Conservation (phyloP, 1,140 invertebrate genomes). For the Monomorium pharaonis region DNA sequence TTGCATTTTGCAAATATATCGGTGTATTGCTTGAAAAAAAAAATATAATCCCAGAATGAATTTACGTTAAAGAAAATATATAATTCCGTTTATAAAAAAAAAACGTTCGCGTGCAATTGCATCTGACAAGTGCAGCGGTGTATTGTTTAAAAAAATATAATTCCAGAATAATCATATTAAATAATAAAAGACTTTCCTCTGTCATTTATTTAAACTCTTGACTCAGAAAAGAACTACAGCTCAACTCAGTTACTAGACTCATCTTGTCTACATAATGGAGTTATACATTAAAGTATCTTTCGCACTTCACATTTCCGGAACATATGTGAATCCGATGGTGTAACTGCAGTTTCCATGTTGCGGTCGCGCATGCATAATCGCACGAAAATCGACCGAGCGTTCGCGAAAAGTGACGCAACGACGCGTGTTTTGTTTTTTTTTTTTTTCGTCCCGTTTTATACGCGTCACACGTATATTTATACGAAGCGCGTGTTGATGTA, state of each 20-base stretch:
- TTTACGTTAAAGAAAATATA: neutral
- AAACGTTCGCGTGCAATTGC: neutral
- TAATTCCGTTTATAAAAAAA: neutral
- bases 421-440: too few species aligned
- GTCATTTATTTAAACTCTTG: neutral
- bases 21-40: too few species aligned
- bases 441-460: constrained; percentile 1
- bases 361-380: constrained; percentile 24
- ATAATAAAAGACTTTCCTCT: neutral
- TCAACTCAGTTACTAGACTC: neutral
- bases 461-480: constrained; percentile 25
- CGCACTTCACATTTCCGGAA: neutral
- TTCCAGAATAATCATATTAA: neutral
- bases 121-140: neutral
- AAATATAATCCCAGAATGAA: too few species aligned
- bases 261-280: neutral
- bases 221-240: neutral
- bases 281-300: neutral
- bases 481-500: constrained; percentile 4
- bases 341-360: neutral
- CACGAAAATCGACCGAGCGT: constrained; percentile 22
- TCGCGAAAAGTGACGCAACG: neutral
- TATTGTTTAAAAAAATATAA: neutral
- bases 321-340: neutral
- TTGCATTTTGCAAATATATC: too few species aligned